These are phyloP conservation scores for Sterna hirundo DNA, from an alignment of 2,113 vertebrate genomes.

Conservation along the genomic window DNA sequence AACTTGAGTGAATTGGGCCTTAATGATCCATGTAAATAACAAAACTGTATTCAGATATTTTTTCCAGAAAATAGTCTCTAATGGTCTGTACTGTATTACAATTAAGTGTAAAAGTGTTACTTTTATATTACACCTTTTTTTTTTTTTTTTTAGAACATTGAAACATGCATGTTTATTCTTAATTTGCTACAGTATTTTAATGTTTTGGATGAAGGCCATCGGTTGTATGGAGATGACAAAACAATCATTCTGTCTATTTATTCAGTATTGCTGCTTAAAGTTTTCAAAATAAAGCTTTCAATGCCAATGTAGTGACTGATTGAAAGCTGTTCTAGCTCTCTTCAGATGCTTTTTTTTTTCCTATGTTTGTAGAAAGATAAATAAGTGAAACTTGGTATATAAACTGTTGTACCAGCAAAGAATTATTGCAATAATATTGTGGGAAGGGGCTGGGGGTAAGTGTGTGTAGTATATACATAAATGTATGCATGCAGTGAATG, in stretches of 20 bases:
- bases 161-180: constrained; percentile 65
- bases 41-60: constrained; percentile 58
- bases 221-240: constrained; percentile 71
- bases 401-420: constrained; percentile 63
- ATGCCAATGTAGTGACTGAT: constrained; percentile 51
- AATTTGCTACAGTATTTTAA: constrained; percentile 69
- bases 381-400: constrained; percentile 55
- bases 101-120: constrained; percentile 58
- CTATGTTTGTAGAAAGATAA: constrained; percentile 64
- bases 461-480: not conserved
- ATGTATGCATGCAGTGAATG: not conserved
- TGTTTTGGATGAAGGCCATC: constrained; percentile 74
- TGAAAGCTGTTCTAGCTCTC: constrained; percentile 61
- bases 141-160: constrained; percentile 39
- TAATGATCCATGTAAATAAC: constrained; percentile 70
- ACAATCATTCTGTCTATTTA: constrained; percentile 76
- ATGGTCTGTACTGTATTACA: constrained; percentile 54
- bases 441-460: not conserved
- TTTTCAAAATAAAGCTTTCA: constrained; percentile 70
- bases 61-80: constrained; percentile 55
- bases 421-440: constrained; percentile 65
- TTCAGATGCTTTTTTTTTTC: constrained; percentile 58
- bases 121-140: constrained; percentile 60
- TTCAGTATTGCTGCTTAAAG: constrained; percentile 75
- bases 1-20: constrained; percentile 73